Percentiles rank a stretch among this genome's conserved stretches.
These are phyloP conservation scores for Centrocercus urophasianus DNA, from an alignment of 2,113 vertebrate species.

Conservation along the genomic window DNA sequence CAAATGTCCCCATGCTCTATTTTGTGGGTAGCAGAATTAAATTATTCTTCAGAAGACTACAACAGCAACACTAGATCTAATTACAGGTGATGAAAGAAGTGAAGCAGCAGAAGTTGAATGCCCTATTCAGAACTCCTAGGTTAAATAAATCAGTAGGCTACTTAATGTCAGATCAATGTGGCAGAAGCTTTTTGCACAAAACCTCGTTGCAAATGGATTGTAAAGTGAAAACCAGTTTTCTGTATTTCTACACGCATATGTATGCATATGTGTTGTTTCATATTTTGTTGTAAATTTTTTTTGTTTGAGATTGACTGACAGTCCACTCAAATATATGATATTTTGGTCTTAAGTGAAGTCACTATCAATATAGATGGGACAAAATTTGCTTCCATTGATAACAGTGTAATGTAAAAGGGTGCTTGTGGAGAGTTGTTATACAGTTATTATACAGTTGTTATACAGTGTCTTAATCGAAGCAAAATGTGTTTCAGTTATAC, in stretches of 20 bases:
- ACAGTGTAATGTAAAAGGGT: not conserved
- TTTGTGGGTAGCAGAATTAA: constrained; percentile 1
- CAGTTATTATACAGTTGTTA: not conserved
- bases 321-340: not conserved
- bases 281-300: not conserved
- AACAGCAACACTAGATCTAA: not conserved
- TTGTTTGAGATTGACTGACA: not conserved
- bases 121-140: not conserved
- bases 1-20: not conserved
- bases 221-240: not conserved
- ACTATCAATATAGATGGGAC: not conserved
- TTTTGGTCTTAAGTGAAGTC: not conserved
- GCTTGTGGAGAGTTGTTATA: not conserved
- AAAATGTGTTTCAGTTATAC: not conserved
- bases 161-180: not conserved
- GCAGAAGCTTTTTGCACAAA: not conserved
- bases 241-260: accelerated
- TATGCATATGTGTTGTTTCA: not conserved
- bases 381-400: not conserved
- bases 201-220: not conserved
- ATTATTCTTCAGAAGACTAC: constrained; percentile 13
- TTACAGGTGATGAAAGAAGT: constrained; percentile 11
- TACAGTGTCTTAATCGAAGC: not conserved
- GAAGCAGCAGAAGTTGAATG: not conserved
- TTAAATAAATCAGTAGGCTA: not conserved